Evolutionary conservation across 2,888 invertebrate genomes (phyloP).

Genomic region (Osmoderma eremita): DNA sequence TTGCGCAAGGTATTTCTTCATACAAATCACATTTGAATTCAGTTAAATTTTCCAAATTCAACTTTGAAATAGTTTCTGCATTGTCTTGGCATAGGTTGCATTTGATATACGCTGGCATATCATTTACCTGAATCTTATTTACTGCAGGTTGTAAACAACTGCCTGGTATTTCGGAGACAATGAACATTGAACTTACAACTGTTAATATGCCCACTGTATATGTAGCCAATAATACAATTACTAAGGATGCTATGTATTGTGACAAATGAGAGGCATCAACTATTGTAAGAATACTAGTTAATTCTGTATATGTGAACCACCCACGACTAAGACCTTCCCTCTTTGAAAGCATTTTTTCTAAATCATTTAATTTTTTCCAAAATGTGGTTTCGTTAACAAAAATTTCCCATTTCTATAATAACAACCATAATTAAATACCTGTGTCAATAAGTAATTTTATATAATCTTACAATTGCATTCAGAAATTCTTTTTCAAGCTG

Average conservation of each 20-base stretch:
- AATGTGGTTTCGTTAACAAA: conserved; percentile 82
- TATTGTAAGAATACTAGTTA: conserved; percentile 68
- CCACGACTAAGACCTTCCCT: conserved; percentile 78
- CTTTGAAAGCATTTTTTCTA: conserved; percentile 79
- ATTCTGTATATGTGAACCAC: conserved; percentile 85
- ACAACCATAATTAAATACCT: conserved; percentile 45
- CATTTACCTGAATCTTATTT: conserved; percentile 3
- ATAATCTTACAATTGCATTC: conserved; percentile 81
- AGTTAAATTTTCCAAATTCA: conserved; percentile 4
- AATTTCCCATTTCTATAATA: conserved; percentile 87
- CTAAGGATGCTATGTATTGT: conserved; percentile 66
- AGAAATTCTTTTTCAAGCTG: conserved; percentile 89
- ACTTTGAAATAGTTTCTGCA: too few relatives aligned
- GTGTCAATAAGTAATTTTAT: conserved; percentile 22
- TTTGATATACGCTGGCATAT: background rate
- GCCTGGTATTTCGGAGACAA: conserved; percentile 67
- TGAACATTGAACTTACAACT: conserved; percentile 69
- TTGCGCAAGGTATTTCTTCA: conserved; percentile 10
- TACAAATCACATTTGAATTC: conserved; percentile 4
- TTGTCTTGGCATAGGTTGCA: background rate
- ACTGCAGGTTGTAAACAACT: conserved; percentile 56
- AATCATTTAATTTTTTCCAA: conserved; percentile 73
- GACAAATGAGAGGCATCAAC: conserved; percentile 65
- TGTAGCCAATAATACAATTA: conserved; percentile 69
- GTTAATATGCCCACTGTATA: conserved; percentile 71